Evolutionary conservation across 2,888 invertebrate species (phyloP).

Genomic region (Subacronicta megacephala): DNA sequence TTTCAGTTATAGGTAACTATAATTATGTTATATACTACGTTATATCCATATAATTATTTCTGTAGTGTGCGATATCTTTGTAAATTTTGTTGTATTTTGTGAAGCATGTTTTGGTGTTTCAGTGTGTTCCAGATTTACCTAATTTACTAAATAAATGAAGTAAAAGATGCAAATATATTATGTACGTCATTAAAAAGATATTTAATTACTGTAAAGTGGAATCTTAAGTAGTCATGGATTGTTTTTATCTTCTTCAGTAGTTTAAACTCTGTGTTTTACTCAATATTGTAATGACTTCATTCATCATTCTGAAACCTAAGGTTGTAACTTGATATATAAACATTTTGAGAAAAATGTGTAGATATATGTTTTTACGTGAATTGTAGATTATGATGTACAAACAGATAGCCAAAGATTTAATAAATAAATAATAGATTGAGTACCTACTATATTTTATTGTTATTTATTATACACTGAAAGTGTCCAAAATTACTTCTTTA

Average conservation of each 20-base stretch:
- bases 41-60: not conserved
- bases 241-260: constrained; percentile 55
- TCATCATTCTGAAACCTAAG: constrained; percentile 84
- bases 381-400: constrained; percentile 86
- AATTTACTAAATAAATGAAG: constrained; percentile 7
- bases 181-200: constrained; percentile 13
- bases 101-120: not conserved
- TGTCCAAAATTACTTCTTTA: not conserved
- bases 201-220: constrained; percentile 12
- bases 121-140: constrained; percentile 11
- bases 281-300: constrained; percentile 63
- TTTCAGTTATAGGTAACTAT: not conserved
- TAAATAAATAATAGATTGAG: constrained; percentile 83
- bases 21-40: too few species aligned
- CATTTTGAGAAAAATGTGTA: constrained; percentile 81
- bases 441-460: constrained; percentile 54
- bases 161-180: constrained; percentile 7
- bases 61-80: too few species aligned
- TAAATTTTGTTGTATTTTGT: not conserved
- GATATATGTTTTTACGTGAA: constrained; percentile 87
- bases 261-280: constrained; percentile 56
- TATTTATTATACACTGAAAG: constrained; percentile 37
- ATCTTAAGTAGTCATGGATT: constrained; percentile 39
- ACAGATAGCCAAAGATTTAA: constrained; percentile 82
- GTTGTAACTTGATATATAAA: constrained; percentile 87